A percentile compares a stretch with the other conserved stretches of the same genome.
Conservation (phyloP, 2,888 invertebrate species). For the Taenaris catops region DNA sequence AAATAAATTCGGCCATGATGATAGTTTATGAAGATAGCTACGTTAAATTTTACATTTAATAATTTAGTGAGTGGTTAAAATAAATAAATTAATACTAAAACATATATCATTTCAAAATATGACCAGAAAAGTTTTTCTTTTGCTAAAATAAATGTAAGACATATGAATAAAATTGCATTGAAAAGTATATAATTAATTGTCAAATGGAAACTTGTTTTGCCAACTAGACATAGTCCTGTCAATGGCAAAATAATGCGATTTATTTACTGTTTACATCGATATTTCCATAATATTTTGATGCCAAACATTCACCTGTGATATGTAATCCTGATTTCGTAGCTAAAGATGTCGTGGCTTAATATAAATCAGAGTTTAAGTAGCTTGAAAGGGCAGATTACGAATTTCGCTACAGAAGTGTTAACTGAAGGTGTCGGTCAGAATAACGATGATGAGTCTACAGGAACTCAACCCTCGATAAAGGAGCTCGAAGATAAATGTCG, state of each 20-base stretch:
- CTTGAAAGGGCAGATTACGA: slow-evolving; percentile 93
- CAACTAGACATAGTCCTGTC: slow-evolving; percentile 74
- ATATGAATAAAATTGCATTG: no score
- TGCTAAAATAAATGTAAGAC: no score
- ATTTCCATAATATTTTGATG: slow-evolving; percentile 36
- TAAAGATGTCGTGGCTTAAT: slow-evolving; percentile 84
- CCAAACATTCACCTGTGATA: slow-evolving; percentile 41
- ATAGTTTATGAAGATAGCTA: no score
- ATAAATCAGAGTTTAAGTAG: slow-evolving; percentile 82
- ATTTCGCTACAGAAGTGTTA: slow-evolving; percentile 93
- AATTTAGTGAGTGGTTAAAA: no score
- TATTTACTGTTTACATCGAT: slow-evolving; percentile 60
- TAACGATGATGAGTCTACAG: slow-evolving; percentile 35
- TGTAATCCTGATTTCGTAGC: slow-evolving; percentile 36
- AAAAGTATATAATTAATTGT: no score
- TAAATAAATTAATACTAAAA: no score
- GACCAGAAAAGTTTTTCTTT: no score
- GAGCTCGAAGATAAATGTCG: slow-evolving; percentile 78
- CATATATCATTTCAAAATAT: no score
- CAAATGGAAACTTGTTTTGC: slow-evolving; percentile 60
- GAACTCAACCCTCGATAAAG: slow-evolving; percentile 45
- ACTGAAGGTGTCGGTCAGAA: slow-evolving; percentile 84
- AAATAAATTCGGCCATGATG: slow-evolving; percentile 14
- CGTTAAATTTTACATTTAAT: no score
- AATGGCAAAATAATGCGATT: slow-evolving; percentile 70